Evolutionary conservation across 2,113 vertebrate genomes (phyloP).

Genomic region (Phalacrocorax brasilianus): DNA sequence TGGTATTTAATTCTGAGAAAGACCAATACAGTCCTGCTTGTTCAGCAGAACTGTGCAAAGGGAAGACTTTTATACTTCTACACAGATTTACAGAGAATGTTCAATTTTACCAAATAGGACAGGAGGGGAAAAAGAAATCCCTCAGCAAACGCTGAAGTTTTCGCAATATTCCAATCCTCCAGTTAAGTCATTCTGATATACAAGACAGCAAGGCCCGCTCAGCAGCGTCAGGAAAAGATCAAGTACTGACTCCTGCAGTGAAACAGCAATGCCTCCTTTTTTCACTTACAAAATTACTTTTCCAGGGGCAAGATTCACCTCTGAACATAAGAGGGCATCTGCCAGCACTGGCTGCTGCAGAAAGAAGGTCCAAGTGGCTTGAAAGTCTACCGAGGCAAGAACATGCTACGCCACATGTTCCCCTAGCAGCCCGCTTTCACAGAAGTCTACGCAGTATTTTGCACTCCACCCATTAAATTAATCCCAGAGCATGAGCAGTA

Average conservation of each 20-base stretch:
- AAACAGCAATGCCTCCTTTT: neutral
- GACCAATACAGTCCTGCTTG: neutral
- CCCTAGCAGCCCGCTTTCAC: neutral
- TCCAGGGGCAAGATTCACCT: neutral
- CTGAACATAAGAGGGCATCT: neutral
- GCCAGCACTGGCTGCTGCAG: neutral
- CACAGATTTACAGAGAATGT: neutral
- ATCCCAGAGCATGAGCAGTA: neutral
- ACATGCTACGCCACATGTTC: neutral
- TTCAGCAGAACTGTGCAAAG: neutral
- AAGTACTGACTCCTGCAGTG: neutral
- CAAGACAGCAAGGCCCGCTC: neutral
- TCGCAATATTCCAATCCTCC: neutral
- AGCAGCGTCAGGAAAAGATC: neutral
- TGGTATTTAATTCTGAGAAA: constrained; percentile 17
- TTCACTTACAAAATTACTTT: neutral
- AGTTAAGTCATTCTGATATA: neutral
- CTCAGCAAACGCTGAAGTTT: neutral
- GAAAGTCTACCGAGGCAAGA: neutral
- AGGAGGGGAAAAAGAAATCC: neutral
- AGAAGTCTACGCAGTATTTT: neutral
- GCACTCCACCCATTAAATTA: neutral
- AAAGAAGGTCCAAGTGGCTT: neutral
- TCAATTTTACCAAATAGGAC: neutral
- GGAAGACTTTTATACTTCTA: neutral